Percentiles rank a stretch among this genome's conserved stretches.
phyloP scores from a whole-genome alignment of 2,888 invertebrate species.

The Lypha dubia region DNA sequence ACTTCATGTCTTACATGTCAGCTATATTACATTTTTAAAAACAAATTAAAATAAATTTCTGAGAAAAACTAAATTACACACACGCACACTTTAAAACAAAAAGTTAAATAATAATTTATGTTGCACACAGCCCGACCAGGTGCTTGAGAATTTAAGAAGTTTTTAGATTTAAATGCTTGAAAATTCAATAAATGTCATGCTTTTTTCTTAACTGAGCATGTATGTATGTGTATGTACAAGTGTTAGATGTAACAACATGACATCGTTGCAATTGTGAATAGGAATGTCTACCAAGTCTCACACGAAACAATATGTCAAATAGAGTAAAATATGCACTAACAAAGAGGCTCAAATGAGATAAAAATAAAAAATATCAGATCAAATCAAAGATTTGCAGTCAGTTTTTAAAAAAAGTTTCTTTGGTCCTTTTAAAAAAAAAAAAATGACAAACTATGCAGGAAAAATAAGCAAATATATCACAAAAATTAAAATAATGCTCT shows the following conservation, averaged over 20 bases:
- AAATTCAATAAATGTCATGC: conserved; percentile 47
- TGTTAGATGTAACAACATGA: conserved; percentile 12
- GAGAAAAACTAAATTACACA: neutral
- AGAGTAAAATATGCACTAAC: neutral
- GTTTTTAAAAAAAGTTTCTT: too few species aligned
- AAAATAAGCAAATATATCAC: too few species aligned
- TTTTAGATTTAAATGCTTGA: conserved; percentile 39
- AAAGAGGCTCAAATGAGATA: too few species aligned
- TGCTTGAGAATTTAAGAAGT: conserved; percentile 56
- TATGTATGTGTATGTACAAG: conserved; percentile 7
- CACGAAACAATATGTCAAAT: neutral
- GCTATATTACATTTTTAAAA: conserved; percentile 22
- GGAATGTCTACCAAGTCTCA: conserved; percentile 37
- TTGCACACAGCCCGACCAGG: conserved; percentile 57
- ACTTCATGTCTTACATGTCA: conserved; percentile 36
- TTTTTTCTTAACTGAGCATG: neutral
- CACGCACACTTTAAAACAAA: neutral
- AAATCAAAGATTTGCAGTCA: too few species aligned
- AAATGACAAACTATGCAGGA: too few species aligned
- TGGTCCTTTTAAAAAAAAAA: too few species aligned
- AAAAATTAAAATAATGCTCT: too few species aligned
- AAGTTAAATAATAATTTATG: conserved; percentile 30
- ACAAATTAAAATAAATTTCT: conserved; percentile 58
- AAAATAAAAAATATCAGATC: too few species aligned
- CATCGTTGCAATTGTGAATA: conserved; percentile 24